phyloP scores from a whole-genome alignment of 1,140 invertebrate genomes.

The Nasonia longicornis region DNA sequence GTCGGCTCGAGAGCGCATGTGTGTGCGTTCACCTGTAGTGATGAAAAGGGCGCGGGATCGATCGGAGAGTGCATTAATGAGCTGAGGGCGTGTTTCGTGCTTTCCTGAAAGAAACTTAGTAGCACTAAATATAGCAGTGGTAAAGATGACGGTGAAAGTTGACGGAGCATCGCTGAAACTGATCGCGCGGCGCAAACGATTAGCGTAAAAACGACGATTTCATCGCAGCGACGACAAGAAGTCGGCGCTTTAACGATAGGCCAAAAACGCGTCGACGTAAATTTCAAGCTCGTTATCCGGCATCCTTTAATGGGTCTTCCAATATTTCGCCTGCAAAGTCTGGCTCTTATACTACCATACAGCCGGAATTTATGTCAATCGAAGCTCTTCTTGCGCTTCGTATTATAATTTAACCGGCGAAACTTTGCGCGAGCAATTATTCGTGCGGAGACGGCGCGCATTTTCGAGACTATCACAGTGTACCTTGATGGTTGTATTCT shows the following conservation, averaged over 20 bases:
- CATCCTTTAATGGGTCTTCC: neutral
- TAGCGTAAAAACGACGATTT: neutral
- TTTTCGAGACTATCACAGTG: neutral
- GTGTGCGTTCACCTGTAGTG: neutral
- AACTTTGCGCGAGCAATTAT: slow-evolving; percentile 26
- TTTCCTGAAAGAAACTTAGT: neutral
- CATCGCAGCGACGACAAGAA: neutral
- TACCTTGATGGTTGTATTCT: neutral
- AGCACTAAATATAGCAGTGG: neutral
- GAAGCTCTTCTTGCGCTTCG: slow-evolving; percentile 23
- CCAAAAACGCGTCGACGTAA: neutral
- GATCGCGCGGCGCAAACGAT: neutral
- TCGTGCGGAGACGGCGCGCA: neutral
- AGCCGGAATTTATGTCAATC: slow-evolving; percentile 24
- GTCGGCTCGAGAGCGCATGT: neutral
- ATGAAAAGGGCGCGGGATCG: neutral
- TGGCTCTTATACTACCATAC: neutral
- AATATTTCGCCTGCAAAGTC: neutral
- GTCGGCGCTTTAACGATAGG: neutral
- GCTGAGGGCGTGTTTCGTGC: neutral
- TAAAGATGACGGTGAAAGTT: neutral
- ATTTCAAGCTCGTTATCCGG: neutral
- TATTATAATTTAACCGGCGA: slow-evolving; percentile 12
- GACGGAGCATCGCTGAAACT: neutral
- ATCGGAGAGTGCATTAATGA: neutral